Base-by-base conservation (phyloP, 2,113 vertebrate species). In the Aythya baeri region DNA sequence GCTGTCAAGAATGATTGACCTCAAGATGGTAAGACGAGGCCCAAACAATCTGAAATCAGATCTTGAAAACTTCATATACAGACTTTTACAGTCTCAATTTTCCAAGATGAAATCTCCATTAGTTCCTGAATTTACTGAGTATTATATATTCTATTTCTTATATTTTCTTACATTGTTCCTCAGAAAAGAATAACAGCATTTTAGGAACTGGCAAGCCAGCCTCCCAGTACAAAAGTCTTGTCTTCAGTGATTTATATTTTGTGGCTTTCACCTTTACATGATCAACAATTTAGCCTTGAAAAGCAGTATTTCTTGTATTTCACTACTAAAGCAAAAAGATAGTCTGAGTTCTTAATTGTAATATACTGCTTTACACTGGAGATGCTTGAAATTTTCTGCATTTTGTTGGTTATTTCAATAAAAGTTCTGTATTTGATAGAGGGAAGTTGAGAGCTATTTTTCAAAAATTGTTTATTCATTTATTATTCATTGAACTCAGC, bases 211-310 rank as follows among this genome's bases (percentile, higher is more conserved):
- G 43, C 52, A 31, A 73, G 21, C 22, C 11, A 27, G 4, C 43
- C 1, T 36, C 3, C 4, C 1, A 0, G 3, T 62, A 70, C 16
- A 58, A 63, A 15, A 67, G 3, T 8, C 12, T 58, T 31, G 8
- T n/a, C 17, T 71, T 78, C 43, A 77, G 23, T 61, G 31, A 52
- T 1, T 61, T n/a, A 27, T 8, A n/a, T 20, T 71, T 79, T 16
- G 10, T 54, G 43, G 10, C 18, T 41, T 16, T 59, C 18, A 36
- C 4, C 31, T 76, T 44, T 59, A 17, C 31, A 18, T 58, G 6
- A 54, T 43, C 29, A 52, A 11, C 4, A 62, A 20, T 83, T 86
- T 27, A 75, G 8, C 11, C 34, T 61, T 74, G 13, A 41, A 55
- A 78, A 44, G 6, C 22, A 61, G 3, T 66, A 34, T 34, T 78